Base-by-base conservation (phyloP, 2,888 invertebrate species). In the Dorcus hopei region DNA sequence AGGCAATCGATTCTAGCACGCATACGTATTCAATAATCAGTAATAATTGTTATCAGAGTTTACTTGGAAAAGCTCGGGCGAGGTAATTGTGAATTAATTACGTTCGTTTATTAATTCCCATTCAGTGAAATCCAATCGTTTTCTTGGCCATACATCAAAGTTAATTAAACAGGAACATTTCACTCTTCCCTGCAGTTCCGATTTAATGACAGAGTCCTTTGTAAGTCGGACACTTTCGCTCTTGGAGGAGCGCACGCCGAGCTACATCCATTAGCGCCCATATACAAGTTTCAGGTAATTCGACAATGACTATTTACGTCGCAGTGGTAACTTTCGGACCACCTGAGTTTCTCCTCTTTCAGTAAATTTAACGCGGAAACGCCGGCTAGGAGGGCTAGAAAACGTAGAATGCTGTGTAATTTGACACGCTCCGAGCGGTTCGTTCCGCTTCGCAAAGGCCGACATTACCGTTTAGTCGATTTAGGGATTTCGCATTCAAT, bases 401-500 rank as follows among this genome's bases (percentile, higher is more conserved):
- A 33, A 33, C 26, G 26, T 33, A 33, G 26, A 45, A 45, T 19
- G 45, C 14, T 45, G 45, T 45, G 14, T 11, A 45, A 62, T 62
- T 62, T 61, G 60, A 53, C 60, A 60, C 60, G 62, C 56, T 52
- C 49, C 55, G 58, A 55, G 50, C 45, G 49, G 52, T 62, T 61
- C 52, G 62, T 49, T 62, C 57, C 60, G 62, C 62, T 45, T 54
- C 60, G 54, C n/a, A 45, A 33, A 45, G 52, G 52, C 23, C 16
- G 11, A 40, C 39, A 9, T 38, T 49, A 50, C 38, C 39, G 50
- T 50, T 39, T 39, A 39, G 50, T 50, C 50, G 50, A 39, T 38
- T 50, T 50, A 38, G 9, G 50, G 33, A 50, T 50, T 50, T 50
- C 50, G 38, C 50, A 39, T 50, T 50, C 38, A 50, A 16, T 33